Evolutionary conservation across 2,797 vertebrate species (phyloP).

Genomic region (Bucorvus abyssinicus): DNA sequence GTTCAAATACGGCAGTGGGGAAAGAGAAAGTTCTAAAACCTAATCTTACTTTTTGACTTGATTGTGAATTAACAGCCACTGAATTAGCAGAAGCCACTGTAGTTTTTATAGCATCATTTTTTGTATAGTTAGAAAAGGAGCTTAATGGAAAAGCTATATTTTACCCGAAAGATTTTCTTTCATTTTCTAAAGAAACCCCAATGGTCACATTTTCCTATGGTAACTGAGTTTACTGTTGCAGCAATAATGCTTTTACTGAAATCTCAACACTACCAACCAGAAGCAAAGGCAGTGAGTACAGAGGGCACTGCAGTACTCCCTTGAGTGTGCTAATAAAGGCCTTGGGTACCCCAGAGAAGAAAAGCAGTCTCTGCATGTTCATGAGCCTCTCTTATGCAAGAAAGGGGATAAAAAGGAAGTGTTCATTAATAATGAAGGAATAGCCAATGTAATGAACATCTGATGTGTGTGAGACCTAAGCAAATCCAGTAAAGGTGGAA

Average conservation of each 20-base stretch:
- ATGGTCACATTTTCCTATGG: neutral
- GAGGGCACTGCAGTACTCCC: neutral
- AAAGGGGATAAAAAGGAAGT: neutral
- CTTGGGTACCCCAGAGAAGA: neutral
- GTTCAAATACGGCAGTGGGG: neutral
- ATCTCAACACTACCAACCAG: neutral
- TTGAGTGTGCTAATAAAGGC: neutral
- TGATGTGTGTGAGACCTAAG: neutral
- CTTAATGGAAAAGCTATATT: neutral
- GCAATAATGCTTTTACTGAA: neutral
- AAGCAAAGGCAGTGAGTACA: neutral
- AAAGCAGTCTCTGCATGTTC: neutral
- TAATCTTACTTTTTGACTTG: constrained; percentile 40
- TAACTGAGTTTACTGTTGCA: neutral
- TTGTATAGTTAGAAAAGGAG: neutral
- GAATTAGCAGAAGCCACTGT: neutral
- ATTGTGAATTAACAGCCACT: constrained; percentile 22
- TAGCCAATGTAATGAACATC: neutral
- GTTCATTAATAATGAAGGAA: neutral
- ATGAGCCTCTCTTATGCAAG: neutral
- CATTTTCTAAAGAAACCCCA: neutral
- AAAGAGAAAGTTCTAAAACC: constrained; percentile 11
- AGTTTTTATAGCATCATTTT: neutral
- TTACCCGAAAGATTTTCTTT: constrained; percentile 3
- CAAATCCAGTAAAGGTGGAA: neutral